Conservation (phyloP, 2,888 invertebrate genomes). For the Argyresthia goedartella region DNA sequence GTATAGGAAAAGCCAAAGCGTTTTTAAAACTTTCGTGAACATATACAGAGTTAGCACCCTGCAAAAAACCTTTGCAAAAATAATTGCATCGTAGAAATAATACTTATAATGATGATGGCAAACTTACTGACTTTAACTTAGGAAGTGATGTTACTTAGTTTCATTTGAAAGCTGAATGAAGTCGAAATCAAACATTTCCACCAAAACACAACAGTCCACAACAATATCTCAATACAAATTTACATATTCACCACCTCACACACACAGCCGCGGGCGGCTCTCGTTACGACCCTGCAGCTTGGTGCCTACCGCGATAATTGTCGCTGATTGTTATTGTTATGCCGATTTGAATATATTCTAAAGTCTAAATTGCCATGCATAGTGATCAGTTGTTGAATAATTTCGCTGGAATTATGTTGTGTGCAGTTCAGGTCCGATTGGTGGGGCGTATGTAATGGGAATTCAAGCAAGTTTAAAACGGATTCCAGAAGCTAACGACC, state of each 20-base stretch:
- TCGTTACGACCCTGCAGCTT: slow-evolving; percentile 2
- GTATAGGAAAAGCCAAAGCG: too few relatives aligned
- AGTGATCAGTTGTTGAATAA: slow-evolving; percentile 28
- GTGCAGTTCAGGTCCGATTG: background rate
- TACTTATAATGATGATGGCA: too few relatives aligned
- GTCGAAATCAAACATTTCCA: too few relatives aligned
- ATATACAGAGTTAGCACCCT: too few relatives aligned
- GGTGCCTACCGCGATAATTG: slow-evolving; percentile 27
- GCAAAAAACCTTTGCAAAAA: too few relatives aligned
- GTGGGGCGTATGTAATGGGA: background rate
- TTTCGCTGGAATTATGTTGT: slow-evolving; percentile 17
- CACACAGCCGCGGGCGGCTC: background rate
- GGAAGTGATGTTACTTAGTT: too few relatives aligned
- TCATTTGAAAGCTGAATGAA: too few relatives aligned
- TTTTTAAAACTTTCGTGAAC: too few relatives aligned
- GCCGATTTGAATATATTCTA: slow-evolving; percentile 33
- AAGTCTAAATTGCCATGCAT: slow-evolving; percentile 40
- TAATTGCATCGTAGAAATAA: too few relatives aligned
- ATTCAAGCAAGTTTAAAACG: background rate
- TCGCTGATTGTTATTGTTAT: slow-evolving; percentile 35
- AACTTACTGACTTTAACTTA: too few relatives aligned
- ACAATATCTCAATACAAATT: background rate
- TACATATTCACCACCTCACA: background rate
- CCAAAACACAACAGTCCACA: too few relatives aligned
- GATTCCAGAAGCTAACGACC: too few relatives aligned